Evolutionary conservation across 2,888 invertebrate genomes (phyloP).

Genomic region (Timema cristinae): DNA sequence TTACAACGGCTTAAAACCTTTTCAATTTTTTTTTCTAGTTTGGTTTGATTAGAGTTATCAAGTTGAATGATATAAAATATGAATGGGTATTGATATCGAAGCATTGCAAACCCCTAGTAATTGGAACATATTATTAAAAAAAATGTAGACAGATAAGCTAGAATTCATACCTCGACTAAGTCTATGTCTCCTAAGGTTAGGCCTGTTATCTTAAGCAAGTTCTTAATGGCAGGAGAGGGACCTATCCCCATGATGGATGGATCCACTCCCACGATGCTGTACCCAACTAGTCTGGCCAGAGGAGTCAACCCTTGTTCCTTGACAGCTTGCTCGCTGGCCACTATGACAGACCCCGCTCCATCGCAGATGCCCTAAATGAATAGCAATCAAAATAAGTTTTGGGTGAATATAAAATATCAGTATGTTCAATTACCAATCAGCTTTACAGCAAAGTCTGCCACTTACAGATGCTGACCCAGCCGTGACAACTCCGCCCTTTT

Average conservation of each 20-base stretch:
- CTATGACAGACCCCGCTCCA: conserved; percentile 89
- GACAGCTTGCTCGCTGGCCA: conserved; percentile 88
- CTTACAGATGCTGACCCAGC: conserved; percentile 91
- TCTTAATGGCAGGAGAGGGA: conserved; percentile 89
- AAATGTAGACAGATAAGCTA: no score
- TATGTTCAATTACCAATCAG: neutral
- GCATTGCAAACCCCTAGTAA: no score
- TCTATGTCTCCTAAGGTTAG: conserved; percentile 83
- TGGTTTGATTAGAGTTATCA: neutral
- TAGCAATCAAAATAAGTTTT: conserved; percentile 15
- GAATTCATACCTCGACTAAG: conserved; percentile 78
- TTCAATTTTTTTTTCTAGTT: no score
- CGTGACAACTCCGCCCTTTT: conserved; percentile 90
- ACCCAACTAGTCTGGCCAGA: conserved; percentile 85
- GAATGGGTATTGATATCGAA: no score
- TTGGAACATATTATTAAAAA: no score
- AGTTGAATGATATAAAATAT: neutral
- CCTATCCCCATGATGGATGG: conserved; percentile 98
- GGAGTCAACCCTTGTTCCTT: conserved; percentile 78
- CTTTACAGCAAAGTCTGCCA: no score
- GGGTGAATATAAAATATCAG: neutral
- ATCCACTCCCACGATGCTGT: conserved; percentile 91
- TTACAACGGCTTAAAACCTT: no score
- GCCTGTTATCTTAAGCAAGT: conserved; percentile 74
- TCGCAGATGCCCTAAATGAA: conserved; percentile 84